Evolutionary conservation across 2,888 invertebrate genomes (phyloP).

Genomic region (Subacronicta megacephala): DNA sequence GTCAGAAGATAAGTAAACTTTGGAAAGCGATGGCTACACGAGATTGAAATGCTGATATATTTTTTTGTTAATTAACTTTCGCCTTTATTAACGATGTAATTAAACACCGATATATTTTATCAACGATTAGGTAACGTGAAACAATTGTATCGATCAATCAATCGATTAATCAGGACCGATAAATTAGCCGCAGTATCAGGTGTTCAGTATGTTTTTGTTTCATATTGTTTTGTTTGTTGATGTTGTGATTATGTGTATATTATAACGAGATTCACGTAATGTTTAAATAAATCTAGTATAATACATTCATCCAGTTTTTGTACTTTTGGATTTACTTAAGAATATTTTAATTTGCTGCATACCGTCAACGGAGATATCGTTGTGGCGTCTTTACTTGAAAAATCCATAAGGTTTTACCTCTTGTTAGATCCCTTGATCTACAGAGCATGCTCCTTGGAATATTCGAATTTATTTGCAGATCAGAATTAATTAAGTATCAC

Average conservation of each 20-base stretch:
- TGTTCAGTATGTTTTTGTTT: conserved; percentile 1
- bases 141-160: conserved; percentile 42
- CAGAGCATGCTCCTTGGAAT: no score
- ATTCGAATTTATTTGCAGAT: no score
- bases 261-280: no score
- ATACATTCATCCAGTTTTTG: no score
- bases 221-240: conserved; percentile 7
- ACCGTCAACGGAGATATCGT: no score
- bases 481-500: no score
- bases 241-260: background rate
- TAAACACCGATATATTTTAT: conserved; percentile 42
- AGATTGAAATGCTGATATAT: conserved; percentile 48
- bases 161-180: conserved; percentile 36
- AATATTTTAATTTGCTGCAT: no score
- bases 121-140: conserved; percentile 48
- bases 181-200: conserved; percentile 14
- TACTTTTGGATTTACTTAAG: no score
- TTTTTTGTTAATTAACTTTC: conserved; percentile 53
- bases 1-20: conserved; percentile 24
- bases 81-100: conserved; percentile 46
- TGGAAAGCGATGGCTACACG: conserved; percentile 42
- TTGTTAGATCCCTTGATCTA: no score
- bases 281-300: no score
- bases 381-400: no score
- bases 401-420: no score